Base-by-base conservation (phyloP, 2,797 vertebrate species). In the Ficedula albicollis region DNA sequence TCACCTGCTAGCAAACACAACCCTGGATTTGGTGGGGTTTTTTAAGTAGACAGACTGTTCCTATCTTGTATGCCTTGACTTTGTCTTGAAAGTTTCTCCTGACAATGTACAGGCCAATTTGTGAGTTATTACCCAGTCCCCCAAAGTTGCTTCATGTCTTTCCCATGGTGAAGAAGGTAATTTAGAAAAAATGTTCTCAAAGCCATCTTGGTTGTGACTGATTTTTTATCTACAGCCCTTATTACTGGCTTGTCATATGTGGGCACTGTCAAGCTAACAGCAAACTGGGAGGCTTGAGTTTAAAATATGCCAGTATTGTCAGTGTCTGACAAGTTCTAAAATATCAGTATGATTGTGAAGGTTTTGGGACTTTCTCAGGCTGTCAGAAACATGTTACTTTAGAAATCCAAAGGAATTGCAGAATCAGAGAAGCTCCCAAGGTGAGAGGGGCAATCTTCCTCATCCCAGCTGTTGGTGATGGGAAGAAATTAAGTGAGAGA, bases 1-100 rank as follows among this genome's bases (percentile, higher is more conserved):
- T 90, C 85, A 96, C 90, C 85, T 95, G 77, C 80, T 93, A 51
- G 67, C 30, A 87, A 90, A 84, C 2, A 2, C 44, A 91, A 52
- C 23, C 90, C 89, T 86, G 84, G 3, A 20, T 52, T 52, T 29
- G 26, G 49, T 74, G 38, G 34, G 34, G 11, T 38, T 38, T 38
- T 92, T 18, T 0, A 49, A 79, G 48, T 4, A 77, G 74, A 82
- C 83, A 87, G 63, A 36, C 51, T 82, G 56, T 88, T 95, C 83
- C 59, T 70, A 18, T 58, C 52, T 74, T 5, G 0, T 38, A 48
- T 51, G 36, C 56, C 34, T 91, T 91, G 63, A 73, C 56, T 88
- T 67, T 60, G 44, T 67, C 85, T 82, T 52, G 27, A 69, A 83
- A 91, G 69, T 13, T 84, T 73, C 69, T 78, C 59, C 89, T 95